Base-by-base conservation (phyloP, 2,113 vertebrate species). In the Sylvia atricapilla region DNA sequence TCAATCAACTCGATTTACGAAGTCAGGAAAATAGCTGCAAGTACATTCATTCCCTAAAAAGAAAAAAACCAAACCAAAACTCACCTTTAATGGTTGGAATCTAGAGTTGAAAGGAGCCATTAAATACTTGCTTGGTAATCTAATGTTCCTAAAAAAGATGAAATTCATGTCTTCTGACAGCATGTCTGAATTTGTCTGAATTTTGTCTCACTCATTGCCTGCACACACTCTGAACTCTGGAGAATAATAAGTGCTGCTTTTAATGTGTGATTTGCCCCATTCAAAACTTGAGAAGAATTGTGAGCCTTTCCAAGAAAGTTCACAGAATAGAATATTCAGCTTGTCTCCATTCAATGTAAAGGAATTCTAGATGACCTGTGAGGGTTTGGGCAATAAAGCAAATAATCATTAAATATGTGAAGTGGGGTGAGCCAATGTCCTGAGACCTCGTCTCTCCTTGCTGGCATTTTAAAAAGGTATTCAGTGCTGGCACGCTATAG, bases 141-240 rank as follows among this genome's bases (percentile, higher is more conserved):
- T 83, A 39, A 79, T 58, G 70, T 86, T 92, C 52, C 58, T 80
- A 75, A 84, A 79, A 92, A 76, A 88, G 66, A 68, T 75, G 30
- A 22, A 93, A 91, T 88, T 90, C 58, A 30, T 83, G 86, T 90
- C 58, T 88, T 75, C 52, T 95, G 86, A 92, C 10, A 1, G 4
- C 62, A 74, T 87, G 95, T 93, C 89, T 93, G 84, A 76, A 76
- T 72, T 59, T n/a, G 63, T 55, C 89, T 91, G 60, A 88, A 76
- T 39, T 72, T 59, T 55, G 69, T 83, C 79, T 94, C 7, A 0
- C 44, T 74, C 24, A 0, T n/a, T 83, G 83, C 49, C 37, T 90
- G 79, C 31, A 19, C 30, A 37, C 47, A 16, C 47, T 84, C 37
- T 87, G 56, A 91, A 23, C 88, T 79, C 74, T 55, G 56, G 93